phyloP scores from a whole-genome alignment of 1,140 invertebrate genomes.

The Rhopalosiphum padi region DNA sequence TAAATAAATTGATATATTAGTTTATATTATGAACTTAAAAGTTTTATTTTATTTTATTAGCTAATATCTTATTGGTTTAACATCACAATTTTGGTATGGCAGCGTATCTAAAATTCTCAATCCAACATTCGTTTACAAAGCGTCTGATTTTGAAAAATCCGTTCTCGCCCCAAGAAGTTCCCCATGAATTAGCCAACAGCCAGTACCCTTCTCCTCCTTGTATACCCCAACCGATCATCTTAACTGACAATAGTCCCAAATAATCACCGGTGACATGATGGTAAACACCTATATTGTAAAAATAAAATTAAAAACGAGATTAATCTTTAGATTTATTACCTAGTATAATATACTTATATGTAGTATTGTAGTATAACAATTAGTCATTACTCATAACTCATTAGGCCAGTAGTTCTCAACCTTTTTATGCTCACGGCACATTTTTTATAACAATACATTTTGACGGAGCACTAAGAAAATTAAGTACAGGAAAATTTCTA shows the following conservation, averaged over 20 bases:
- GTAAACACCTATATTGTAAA: slow-evolving; percentile 75
- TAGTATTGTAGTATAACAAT: background rate
- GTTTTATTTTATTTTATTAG: too few species aligned
- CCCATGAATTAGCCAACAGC: slow-evolving; percentile 68
- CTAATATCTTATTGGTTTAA: too few species aligned
- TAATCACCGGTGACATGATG: slow-evolving; percentile 76
- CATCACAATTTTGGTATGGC: slow-evolving; percentile 70
- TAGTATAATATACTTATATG: too few species aligned
- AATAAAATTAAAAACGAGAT: background rate
- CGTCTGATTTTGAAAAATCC: slow-evolving; percentile 70
- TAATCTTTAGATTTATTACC: background rate
- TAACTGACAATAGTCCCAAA: slow-evolving; percentile 87
- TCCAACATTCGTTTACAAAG: slow-evolving; percentile 72
- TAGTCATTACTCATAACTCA: background rate
- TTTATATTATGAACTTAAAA: too few species aligned
- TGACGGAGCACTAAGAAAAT: too few species aligned
- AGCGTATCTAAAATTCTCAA: slow-evolving; percentile 77
- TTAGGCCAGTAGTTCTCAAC: too few species aligned
- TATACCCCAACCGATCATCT: slow-evolving; percentile 79
- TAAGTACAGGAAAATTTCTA: too few species aligned
- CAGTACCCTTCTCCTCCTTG: slow-evolving; percentile 62
- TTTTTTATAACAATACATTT: too few species aligned
- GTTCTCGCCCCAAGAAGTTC: slow-evolving; percentile 67
- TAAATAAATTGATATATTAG: too few species aligned
- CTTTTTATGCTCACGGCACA: too few species aligned